Evolutionary conservation across 30 jellyfish, hydroid and myxozoan genomes (phyloP).

Genomic region (Aurelia coerulea): DNA sequence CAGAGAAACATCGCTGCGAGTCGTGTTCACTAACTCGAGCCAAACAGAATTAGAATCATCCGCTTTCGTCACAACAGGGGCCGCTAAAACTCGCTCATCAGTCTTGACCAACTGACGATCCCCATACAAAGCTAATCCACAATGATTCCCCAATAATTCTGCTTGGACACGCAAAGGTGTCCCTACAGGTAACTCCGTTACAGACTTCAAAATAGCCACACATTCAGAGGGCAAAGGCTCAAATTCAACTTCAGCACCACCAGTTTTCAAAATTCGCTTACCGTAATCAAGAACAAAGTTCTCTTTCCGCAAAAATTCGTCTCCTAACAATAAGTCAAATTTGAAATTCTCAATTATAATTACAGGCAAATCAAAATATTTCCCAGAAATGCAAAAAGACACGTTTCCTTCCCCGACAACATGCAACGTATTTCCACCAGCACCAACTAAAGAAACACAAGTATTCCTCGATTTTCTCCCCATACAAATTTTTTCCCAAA

Average conservation of each 20-base stretch:
- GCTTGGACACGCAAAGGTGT: conserved; percentile 65
- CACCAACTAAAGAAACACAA: too few relatives aligned
- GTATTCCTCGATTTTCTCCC: too few relatives aligned
- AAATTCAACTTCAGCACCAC: conserved; percentile 53
- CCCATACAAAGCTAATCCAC: conserved; percentile 72
- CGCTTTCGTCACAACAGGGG: conserved; percentile 71
- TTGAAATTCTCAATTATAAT: conserved; percentile 19
- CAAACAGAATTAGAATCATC: conserved; percentile 58
- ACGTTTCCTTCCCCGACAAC: too few relatives aligned
- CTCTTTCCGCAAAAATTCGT: conserved; percentile 57
- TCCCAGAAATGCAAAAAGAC: too few relatives aligned
- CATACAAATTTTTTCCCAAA: too few relatives aligned
- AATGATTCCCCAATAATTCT: conserved; percentile 65
- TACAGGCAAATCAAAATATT: conserved; percentile 14
- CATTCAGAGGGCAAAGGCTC: conserved; percentile 72
- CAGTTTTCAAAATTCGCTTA: background rate
- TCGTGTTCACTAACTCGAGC: conserved; percentile 51
- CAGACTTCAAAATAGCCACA: conserved; percentile 69
- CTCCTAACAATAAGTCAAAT: conserved; percentile 46
- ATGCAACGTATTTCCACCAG: too few relatives aligned
- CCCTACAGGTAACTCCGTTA: conserved; percentile 63
- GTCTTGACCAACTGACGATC: conserved; percentile 69
- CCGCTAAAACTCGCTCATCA: conserved; percentile 35
- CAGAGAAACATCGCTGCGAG: conserved; percentile 15
- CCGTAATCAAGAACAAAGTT: conserved; percentile 58